Conservation (phyloP, 2,888 invertebrate species). For the Stenodera caucasica region DNA sequence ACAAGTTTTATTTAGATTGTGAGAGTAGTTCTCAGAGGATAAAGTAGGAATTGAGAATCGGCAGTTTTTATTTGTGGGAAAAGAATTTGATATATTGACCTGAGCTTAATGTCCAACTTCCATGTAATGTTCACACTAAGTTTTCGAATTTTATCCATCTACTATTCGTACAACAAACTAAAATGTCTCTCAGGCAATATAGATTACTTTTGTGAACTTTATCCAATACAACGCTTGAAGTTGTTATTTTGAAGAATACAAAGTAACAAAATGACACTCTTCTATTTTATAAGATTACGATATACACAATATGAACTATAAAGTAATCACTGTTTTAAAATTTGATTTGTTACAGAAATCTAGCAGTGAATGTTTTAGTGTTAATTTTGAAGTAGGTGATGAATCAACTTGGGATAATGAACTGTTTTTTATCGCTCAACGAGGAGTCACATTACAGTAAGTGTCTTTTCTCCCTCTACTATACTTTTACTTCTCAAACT, state of each 20-base stretch:
- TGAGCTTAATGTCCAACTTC: conserved; percentile 4
- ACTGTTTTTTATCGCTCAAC: conserved; percentile 68
- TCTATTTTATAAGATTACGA: too few relatives aligned
- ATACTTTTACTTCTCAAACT: too few relatives aligned
- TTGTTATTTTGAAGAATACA: background rate
- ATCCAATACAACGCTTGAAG: background rate
- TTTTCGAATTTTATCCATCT: background rate
- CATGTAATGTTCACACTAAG: conserved; percentile 2
- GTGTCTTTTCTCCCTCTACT: conserved; percentile 44
- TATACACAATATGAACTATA: too few relatives aligned
- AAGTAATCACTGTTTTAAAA: too few relatives aligned
- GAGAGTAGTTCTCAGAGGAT: conserved; percentile 5
- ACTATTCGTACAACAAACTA: background rate
- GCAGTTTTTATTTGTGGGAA: conserved; percentile 5
- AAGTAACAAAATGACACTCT: too few relatives aligned
- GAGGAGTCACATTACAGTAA: conserved; percentile 69
- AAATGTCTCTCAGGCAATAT: conserved; percentile 14
- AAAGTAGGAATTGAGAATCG: background rate
- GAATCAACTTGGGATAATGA: conserved; percentile 58
- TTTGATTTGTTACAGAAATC: conserved; percentile 61
- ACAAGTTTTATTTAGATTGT: background rate
- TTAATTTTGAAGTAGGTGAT: conserved; percentile 66
- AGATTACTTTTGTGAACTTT: conserved; percentile 10
- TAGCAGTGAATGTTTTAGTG: conserved; percentile 73
- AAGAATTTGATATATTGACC: conserved; percentile 15